Conservation (phyloP, 2,888 invertebrate genomes). For the Acrobeloides nanus region DNA sequence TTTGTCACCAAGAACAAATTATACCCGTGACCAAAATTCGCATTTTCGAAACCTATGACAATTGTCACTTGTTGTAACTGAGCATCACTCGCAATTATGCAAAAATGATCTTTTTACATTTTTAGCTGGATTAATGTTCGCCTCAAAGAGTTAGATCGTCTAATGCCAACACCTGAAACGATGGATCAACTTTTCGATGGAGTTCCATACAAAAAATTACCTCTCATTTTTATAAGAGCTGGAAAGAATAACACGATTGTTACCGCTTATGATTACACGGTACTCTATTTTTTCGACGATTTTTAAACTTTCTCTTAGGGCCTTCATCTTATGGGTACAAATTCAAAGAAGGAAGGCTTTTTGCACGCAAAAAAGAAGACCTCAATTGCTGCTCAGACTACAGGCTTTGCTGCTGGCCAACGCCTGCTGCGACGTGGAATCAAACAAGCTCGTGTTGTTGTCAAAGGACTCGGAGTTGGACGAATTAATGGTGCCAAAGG, state of each 20-base stretch:
- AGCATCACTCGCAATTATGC: too few relatives aligned
- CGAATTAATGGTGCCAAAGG: conserved; percentile 79
- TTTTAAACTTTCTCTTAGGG: too few relatives aligned
- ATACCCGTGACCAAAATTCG: too few relatives aligned
- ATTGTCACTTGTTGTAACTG: too few relatives aligned
- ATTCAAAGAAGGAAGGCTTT: conserved; percentile 85
- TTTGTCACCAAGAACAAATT: too few relatives aligned
- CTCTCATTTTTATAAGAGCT: conserved; percentile 74
- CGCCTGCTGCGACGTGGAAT: conserved; percentile 52
- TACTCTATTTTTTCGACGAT: conserved; percentile 6
- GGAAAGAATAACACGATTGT: conserved; percentile 82
- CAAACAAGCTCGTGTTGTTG: conserved; percentile 47
- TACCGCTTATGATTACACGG: conserved; percentile 65
- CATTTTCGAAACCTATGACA: too few relatives aligned
- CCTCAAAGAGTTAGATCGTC: conserved; percentile 31
- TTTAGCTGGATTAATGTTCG: conserved; percentile 32
- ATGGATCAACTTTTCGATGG: conserved; percentile 42
- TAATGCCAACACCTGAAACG: conserved; percentile 44
- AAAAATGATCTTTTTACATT: conserved; percentile 1
- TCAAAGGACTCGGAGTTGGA: conserved; percentile 56
- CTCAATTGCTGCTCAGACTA: conserved; percentile 89
- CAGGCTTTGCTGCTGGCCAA: conserved; percentile 71
- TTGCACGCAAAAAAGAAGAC: conserved; percentile 90
- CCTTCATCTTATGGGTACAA: neutral
- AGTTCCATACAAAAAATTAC: conserved; percentile 61